A percentile compares a stretch with the other conserved stretches of the same genome.
phyloP scores from a whole-genome alignment of 2,888 invertebrate genomes.

The Dicyrtoma fusca region DNA sequence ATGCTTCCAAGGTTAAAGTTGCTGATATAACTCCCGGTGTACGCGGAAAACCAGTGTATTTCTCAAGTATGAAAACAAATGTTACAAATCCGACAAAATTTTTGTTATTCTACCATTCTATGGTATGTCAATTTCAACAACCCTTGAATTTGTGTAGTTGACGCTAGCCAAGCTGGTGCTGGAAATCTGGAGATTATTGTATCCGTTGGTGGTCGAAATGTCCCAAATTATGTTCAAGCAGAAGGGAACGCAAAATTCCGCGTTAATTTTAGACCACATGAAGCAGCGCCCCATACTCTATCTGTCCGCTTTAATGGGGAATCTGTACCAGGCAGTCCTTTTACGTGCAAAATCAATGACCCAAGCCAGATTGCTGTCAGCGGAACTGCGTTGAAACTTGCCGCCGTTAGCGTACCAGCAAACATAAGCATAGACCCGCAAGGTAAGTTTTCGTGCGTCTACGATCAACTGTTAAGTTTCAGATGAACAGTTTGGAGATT shows the following conservation, averaged over 20 bases:
- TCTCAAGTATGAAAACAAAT: constrained; percentile 75
- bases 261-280: constrained; percentile 94
- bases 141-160: constrained; percentile 60
- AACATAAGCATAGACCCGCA: constrained; percentile 66
- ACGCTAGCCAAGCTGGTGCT: constrained; percentile 73
- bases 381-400: constrained; percentile 71
- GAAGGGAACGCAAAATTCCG: constrained; percentile 94
- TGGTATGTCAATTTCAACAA: neutral
- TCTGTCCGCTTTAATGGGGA: constrained; percentile 81
- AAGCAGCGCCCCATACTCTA: constrained; percentile 86
- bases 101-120: neutral
- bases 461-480: too few species aligned
- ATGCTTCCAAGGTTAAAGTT: constrained; percentile 91
- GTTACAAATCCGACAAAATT: too few species aligned
- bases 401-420: constrained; percentile 70
- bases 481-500: too few species aligned
- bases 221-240: constrained; percentile 96
- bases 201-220: constrained; percentile 92
- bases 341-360: constrained; percentile 65
- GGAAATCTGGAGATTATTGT: constrained; percentile 98
- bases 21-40: constrained; percentile 89
- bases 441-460: too few species aligned
- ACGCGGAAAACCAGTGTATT: constrained; percentile 90
- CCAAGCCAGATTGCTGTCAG: constrained; percentile 69
- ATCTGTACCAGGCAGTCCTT: constrained; percentile 65